Evolutionary conservation across 2,888 invertebrate genomes (phyloP).

Genomic region (Zootermopsis nevadensis): DNA sequence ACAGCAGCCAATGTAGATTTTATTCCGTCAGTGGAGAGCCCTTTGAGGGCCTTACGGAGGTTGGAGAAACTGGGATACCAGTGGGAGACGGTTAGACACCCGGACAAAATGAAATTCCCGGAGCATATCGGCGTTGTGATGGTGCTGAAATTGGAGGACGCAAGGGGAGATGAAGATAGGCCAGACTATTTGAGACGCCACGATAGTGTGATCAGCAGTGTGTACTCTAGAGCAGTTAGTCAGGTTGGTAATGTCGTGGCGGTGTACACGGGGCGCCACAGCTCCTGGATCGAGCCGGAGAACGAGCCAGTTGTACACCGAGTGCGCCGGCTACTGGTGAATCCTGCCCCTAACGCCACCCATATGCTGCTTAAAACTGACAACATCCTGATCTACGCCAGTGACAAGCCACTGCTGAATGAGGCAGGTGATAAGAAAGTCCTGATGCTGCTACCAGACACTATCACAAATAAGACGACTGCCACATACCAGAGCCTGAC

Average conservation of each 20-base stretch:
- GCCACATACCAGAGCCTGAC: too few relatives aligned
- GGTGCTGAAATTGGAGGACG: slow-evolving; percentile 56
- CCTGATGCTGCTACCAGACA: neutral
- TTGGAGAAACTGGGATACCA: slow-evolving; percentile 61
- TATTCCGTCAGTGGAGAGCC: slow-evolving; percentile 71
- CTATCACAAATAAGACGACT: neutral
- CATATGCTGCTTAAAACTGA: neutral
- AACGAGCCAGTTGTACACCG: slow-evolving; percentile 45
- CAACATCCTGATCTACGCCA: neutral
- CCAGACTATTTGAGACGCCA: slow-evolving; percentile 70
- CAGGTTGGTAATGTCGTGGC: slow-evolving; percentile 66
- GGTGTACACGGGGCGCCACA: slow-evolving; percentile 69
- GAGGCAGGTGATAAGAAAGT: too few relatives aligned
- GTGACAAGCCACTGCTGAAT: neutral
- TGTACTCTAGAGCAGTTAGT: slow-evolving; percentile 65
- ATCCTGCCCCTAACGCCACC: neutral
- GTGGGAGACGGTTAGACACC: slow-evolving; percentile 48
- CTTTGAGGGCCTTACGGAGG: slow-evolving; percentile 68
- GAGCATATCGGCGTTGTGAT: slow-evolving; percentile 47
- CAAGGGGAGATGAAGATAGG: slow-evolving; percentile 64
- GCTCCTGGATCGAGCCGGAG: slow-evolving; percentile 65
- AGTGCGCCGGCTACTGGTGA: slow-evolving; percentile 36
- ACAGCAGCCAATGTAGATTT: slow-evolving; percentile 64
- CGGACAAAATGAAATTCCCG: slow-evolving; percentile 22
- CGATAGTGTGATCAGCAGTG: slow-evolving; percentile 66